Percentiles rank a stretch among this genome's conserved stretches.
phyloP scores from a whole-genome alignment of 2,113 vertebrate species.

The Nycticryphes semicollaris region DNA sequence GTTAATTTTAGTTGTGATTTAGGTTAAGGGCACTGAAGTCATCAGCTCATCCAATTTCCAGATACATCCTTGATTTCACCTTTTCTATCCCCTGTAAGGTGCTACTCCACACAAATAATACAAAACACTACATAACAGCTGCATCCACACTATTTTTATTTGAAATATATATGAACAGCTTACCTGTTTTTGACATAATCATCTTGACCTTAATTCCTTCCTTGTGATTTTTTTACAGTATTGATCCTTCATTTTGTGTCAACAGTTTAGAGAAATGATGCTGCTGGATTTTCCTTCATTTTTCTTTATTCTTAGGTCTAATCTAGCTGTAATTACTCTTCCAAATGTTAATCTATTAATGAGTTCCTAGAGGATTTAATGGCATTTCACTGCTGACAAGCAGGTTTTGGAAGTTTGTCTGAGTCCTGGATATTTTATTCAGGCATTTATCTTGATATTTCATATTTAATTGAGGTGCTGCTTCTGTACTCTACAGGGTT shows the following conservation, averaged over 20 bases:
- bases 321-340: constrained; percentile 66
- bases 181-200: constrained; percentile 38
- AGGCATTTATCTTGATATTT: constrained; percentile 67
- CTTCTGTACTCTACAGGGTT: constrained; percentile 12
- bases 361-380: constrained; percentile 73
- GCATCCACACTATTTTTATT: not conserved
- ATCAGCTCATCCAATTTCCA: constrained; percentile 31
- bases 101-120: not conserved
- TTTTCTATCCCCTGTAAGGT: not conserved
- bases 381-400: constrained; percentile 69
- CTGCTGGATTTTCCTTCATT: constrained; percentile 20
- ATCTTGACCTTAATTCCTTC: constrained; percentile 34
- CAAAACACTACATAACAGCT: not conserved
- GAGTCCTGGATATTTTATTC: constrained; percentile 65
- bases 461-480: constrained; percentile 46
- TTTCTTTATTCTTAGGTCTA: constrained; percentile 58
- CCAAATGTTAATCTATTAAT: constrained; percentile 76
- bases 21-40: constrained; percentile 13
- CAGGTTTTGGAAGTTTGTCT: constrained; percentile 56
- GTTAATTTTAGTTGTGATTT: constrained; percentile 55
- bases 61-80: constrained; percentile 40
- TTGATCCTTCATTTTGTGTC: constrained; percentile 48
- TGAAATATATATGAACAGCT: constrained; percentile 7
- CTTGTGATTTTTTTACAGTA: constrained; percentile 31
- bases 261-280: constrained; percentile 32